Evolutionary conservation across 2,113 vertebrate species (phyloP).

Genomic region (Eupsittula cactorum): DNA sequence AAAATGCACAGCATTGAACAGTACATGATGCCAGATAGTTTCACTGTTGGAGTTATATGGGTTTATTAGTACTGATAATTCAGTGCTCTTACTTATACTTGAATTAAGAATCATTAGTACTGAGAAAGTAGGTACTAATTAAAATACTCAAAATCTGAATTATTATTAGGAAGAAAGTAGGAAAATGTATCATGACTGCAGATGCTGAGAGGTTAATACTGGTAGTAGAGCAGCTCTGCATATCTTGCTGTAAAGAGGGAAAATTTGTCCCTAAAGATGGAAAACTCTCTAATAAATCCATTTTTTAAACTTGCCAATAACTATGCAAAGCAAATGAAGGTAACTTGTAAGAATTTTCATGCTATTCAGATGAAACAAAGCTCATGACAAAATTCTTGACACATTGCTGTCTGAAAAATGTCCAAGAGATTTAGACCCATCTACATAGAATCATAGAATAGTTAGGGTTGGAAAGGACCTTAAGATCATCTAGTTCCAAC

Average conservation of each 20-base stretch:
- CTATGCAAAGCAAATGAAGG: not conserved
- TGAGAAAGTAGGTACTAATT: not conserved
- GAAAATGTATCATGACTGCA: not conserved
- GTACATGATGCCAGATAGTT: not conserved
- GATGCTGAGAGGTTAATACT: not conserved
- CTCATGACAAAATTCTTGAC: not conserved
- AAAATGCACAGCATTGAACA: not conserved
- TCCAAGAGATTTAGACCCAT: not conserved
- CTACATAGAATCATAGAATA: not conserved
- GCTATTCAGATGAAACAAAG: not conserved
- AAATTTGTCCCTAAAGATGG: not conserved
- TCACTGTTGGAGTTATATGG: not conserved
- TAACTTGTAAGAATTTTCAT: not conserved
- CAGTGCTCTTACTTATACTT: not conserved
- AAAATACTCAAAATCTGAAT: not conserved
- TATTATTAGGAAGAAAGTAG: not conserved
- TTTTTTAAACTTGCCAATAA: not conserved
- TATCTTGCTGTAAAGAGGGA: not conserved
- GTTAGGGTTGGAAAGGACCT: too few species aligned
- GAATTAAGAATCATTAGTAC: not conserved
- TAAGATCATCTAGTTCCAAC: too few species aligned
- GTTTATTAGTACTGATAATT: not conserved
- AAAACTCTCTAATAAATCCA: not conserved
- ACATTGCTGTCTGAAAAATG: not conserved
- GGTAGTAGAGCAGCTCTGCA: not conserved